These are phyloP conservation scores for Ptilorrhoa leucosticta DNA, from an alignment of 2,113 vertebrate genomes.

Conservation along the genomic window DNA sequence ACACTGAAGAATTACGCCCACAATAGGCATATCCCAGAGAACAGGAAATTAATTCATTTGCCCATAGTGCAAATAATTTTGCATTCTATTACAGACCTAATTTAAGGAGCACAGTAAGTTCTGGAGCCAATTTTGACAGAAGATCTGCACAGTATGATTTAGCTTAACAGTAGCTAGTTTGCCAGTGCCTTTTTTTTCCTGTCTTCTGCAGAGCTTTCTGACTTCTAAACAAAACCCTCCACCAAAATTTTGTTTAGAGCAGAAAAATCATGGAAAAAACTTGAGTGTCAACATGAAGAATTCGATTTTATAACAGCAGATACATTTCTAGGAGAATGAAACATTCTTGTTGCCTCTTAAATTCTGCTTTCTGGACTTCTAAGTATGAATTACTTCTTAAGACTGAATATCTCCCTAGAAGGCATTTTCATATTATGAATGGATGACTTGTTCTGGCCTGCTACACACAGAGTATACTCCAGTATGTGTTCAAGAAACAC, in stretches of 20 bases:
- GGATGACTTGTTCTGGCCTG: neutral
- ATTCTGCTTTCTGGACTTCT: constrained; percentile 26
- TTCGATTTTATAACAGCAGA: constrained; percentile 5
- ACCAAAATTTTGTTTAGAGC: neutral
- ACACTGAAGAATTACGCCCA: neutral
- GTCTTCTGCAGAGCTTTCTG: neutral
- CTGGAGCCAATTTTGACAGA: neutral
- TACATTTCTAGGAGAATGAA: neutral
- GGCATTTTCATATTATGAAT: constrained; percentile 12
- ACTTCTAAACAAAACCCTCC: neutral
- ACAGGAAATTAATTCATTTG: neutral
- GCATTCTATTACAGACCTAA: neutral
- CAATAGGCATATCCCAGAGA: neutral
- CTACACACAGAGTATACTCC: neutral
- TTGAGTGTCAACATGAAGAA: neutral
- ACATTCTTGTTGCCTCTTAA: neutral
- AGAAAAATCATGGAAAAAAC: neutral
- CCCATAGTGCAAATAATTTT: neutral
- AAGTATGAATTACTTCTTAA: constrained; percentile 49
- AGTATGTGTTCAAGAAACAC: neutral
- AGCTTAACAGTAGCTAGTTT: neutral
- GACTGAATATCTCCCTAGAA: neutral
- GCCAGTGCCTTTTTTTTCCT: neutral
- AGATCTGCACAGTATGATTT: neutral
- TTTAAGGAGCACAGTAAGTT: neutral